Evolutionary conservation across 1,140 invertebrate species (phyloP), one percentile per base, ranked within the genome.

Genomic region (Spodoptera frugiperda): DNA sequence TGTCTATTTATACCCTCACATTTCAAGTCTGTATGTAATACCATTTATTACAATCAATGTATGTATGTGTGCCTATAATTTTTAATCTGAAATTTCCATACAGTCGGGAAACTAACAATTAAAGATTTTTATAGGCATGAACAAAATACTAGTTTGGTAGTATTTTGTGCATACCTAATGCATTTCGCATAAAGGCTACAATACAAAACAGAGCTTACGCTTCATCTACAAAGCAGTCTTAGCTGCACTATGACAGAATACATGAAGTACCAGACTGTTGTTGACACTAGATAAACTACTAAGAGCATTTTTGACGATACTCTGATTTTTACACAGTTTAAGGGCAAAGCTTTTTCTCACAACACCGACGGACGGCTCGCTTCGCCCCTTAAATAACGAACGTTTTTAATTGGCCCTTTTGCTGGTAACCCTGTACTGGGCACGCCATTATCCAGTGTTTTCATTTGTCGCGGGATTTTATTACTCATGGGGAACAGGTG

Each of bases 391-490:
- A 53, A 48, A 68, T 70, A 70, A 54, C 67, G 67, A 54, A 51
- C 10, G 17, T 70, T 70, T 70, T 70, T 70, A 70, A 70, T 70
- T 70, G 67, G 49, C 11, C 65, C 65, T 19, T 51, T 49, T 46
- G 21, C 25, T 14, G 14, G 48, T 54, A 70, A 53, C 17, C 67
- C 49, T 6, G 19, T 68, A 39, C 49, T 54, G 9, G 54, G 14
- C 14, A n/a, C 15, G 67, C 54, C 51, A 53, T 54, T 54, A 39
- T 70, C 53, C 25, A 21, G 49, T 6, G 48, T 51, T 39, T 17
- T 15, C 49, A 30, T 54, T 15, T 71, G 0, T 1, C 54, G 17
- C 12, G 15, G 12, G n/a, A 4, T 25, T 48, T 67, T 25, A 67
- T 48, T n/a, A 30, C 15, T 21, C 9, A 48, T n/a, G 12, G 61